phyloP scores from a whole-genome alignment of 2,888 invertebrate species.

The Tridacna gigas region DNA sequence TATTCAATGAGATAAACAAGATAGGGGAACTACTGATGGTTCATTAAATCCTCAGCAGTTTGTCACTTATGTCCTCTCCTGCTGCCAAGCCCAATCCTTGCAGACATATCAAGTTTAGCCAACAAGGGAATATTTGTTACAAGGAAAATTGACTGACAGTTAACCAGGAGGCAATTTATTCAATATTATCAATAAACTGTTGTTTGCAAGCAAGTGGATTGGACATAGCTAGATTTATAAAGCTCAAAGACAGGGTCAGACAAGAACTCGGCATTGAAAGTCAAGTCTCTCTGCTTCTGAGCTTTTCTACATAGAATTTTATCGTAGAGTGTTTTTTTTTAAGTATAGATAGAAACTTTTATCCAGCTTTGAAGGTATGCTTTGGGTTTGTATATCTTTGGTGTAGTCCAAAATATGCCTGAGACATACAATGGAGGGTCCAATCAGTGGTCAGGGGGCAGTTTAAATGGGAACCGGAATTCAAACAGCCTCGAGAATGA shows the following conservation, averaged over 20 bases:
- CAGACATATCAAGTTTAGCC: slow-evolving; percentile 10
- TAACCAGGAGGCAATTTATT: not conserved
- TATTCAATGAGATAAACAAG: slow-evolving; percentile 24
- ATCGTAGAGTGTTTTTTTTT: too few relatives aligned
- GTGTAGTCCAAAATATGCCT: slow-evolving; percentile 27
- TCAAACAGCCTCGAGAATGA: slow-evolving; percentile 47
- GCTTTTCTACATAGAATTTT: too few relatives aligned
- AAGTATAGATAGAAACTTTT: too few relatives aligned
- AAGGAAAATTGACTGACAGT: not conserved
- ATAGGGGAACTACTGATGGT: not conserved
- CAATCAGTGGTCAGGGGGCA: slow-evolving; percentile 18
- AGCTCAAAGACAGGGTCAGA: not conserved
- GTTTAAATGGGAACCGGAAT: slow-evolving; percentile 30
- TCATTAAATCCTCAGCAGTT: not conserved
- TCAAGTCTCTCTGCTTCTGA: too few relatives aligned
- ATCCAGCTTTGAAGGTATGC: not conserved
- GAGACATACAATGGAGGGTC: slow-evolving; percentile 62
- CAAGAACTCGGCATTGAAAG: too few relatives aligned
- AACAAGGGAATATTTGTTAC: not conserved
- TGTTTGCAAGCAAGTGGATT: not conserved
- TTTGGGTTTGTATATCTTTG: not conserved
- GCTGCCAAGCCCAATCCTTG: not conserved
- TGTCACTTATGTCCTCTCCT: not conserved
- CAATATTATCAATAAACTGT: not conserved
- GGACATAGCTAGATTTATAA: not conserved